phyloP scores from a whole-genome alignment of 2,797 vertebrate genomes.

The Taenioides sp. region DNA sequence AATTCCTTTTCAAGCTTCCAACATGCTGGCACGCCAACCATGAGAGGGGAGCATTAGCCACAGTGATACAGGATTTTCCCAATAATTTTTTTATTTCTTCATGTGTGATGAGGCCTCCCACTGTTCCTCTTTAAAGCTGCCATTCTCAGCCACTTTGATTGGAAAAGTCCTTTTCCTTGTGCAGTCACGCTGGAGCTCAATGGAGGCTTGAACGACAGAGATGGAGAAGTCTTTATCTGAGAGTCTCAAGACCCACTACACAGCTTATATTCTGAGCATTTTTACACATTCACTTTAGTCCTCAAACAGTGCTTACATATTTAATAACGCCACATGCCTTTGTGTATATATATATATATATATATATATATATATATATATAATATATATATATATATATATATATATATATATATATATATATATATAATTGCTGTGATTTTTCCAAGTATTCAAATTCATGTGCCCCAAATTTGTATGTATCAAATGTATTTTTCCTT shows the following conservation, averaged over 20 bases:
- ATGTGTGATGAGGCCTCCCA: conserved; percentile 51
- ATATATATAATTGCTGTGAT: too few species aligned
- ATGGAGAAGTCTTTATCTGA: conserved; percentile 49
- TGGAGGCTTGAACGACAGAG: conserved; percentile 37
- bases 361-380: too few species aligned
- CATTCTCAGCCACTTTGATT: conserved; percentile 36
- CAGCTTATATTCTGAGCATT: not conserved
- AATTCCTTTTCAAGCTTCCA: conserved; percentile 39
- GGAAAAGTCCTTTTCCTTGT: conserved; percentile 20
- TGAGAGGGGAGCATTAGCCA: conserved; percentile 30
- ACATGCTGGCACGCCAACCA: conserved; percentile 27
- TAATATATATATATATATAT: too few species aligned
- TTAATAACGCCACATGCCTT: not conserved
- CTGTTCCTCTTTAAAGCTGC: conserved; percentile 43
- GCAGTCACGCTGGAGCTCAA: conserved; percentile 26
- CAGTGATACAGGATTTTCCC: conserved; percentile 27
- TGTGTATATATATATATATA: too few species aligned
- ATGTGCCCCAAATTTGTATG: not conserved
- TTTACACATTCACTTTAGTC: not conserved
- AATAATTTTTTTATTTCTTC: conserved; percentile 16
- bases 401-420: too few species aligned
- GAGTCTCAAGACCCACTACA: conserved; percentile 36
- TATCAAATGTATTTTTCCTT: not conserved
- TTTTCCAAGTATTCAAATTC: not conserved
- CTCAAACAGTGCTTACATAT: not conserved